Percentiles rank a stretch among this genome's conserved stretches.
These are phyloP conservation scores for Sarcophaga variegata DNA, from an alignment of 2,888 invertebrate genomes.

Conservation along the genomic window DNA sequence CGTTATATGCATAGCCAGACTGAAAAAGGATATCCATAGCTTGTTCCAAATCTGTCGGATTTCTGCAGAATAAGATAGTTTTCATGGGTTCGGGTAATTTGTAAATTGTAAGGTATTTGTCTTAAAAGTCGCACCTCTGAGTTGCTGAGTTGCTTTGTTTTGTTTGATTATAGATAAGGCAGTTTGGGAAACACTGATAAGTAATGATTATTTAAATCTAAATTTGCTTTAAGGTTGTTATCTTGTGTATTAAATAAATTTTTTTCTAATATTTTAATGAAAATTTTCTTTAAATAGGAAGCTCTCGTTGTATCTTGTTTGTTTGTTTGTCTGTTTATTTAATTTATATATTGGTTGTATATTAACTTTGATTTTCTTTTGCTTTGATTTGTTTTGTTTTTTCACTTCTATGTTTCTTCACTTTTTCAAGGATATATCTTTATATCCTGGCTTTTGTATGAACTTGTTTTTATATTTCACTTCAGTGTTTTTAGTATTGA, in stretches of 20 bases:
- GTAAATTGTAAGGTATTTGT: not conserved
- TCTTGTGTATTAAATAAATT: constrained; percentile 64
- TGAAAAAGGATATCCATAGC: not conserved
- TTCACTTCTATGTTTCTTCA: no score
- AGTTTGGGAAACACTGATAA: constrained; percentile 69
- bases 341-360: constrained; percentile 17
- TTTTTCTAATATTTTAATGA: constrained; percentile 5
- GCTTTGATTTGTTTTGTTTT: constrained; percentile 30
- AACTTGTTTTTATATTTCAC: no score
- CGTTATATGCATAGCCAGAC: not conserved
- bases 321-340: no score
- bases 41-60: not conserved
- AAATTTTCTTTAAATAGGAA: constrained; percentile 59
- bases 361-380: not conserved
- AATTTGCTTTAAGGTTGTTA: constrained; percentile 63
- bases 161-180: constrained; percentile 59
- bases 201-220: constrained; percentile 46
- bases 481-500: no score
- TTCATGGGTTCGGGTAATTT: not conserved
- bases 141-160: constrained; percentile 23
- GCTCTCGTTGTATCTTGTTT: constrained; percentile 53
- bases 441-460: no score
- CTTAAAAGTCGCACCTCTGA: not conserved
- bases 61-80: not conserved
- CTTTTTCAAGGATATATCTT: no score